Evolutionary conservation across 2,888 invertebrate genomes (phyloP).

Genomic region (Hemistola chrysoprasaria): DNA sequence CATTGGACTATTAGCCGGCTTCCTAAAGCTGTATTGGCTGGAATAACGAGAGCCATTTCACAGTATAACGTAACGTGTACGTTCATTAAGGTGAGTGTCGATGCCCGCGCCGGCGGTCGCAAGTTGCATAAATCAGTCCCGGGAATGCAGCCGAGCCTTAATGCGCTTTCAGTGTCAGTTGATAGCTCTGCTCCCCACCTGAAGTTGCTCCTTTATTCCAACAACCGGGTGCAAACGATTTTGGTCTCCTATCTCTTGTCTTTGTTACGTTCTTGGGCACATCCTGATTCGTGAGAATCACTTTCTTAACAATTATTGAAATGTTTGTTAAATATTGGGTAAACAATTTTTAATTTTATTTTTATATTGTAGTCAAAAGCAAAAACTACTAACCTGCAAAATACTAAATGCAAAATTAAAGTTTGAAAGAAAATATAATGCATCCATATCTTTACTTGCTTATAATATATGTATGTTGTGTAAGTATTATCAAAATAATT

Average conservation of each 20-base stretch:
- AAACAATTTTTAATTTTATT: too few species aligned
- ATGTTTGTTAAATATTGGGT: too few species aligned
- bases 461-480: too few species aligned
- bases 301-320: too few species aligned
- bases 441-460: too few species aligned
- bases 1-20: background rate
- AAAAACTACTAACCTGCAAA: too few species aligned
- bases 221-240: constrained; percentile 3
- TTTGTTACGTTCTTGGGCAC: background rate
- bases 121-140: constrained; percentile 75
- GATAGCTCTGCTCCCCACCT: constrained; percentile 61
- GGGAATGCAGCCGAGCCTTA: constrained; percentile 73
- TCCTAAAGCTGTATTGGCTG: constrained; percentile 3
- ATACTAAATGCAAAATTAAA: too few species aligned
- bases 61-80: constrained; percentile 58
- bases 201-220: constrained; percentile 38
- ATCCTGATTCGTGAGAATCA: background rate
- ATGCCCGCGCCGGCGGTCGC: constrained; percentile 63
- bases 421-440: too few species aligned
- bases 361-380: too few species aligned
- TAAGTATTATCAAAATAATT: too few species aligned
- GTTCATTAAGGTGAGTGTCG: constrained; percentile 75
- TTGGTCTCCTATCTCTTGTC: constrained; percentile 4
- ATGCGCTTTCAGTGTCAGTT: constrained; percentile 78
- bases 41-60: constrained; percentile 21